phyloP scores from a whole-genome alignment of 2,113 vertebrate species.

The Psephotus haematonotus region DNA sequence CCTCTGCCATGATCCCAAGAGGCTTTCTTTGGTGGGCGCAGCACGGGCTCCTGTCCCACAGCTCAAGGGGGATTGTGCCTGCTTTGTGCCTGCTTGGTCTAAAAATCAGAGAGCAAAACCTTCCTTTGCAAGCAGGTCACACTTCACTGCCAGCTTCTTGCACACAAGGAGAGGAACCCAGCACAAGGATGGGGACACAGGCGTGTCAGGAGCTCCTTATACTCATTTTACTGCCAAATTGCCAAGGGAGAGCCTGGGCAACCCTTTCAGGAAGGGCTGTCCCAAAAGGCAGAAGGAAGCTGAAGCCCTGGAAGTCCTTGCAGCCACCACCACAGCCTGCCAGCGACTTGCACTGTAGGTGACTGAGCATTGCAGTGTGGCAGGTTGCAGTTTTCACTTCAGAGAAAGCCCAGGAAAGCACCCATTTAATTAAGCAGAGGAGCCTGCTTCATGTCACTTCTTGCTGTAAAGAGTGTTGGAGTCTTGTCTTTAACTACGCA shows the following conservation, averaged over 20 bases:
- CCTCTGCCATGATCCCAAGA: background rate
- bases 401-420: background rate
- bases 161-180: background rate
- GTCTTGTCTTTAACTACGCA: background rate
- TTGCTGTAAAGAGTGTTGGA: background rate
- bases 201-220: background rate
- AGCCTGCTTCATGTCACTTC: background rate
- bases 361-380: accelerated
- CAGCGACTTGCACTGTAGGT: accelerated
- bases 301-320: background rate
- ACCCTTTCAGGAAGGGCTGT: background rate
- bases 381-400: background rate
- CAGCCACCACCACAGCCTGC: background rate
- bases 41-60: background rate
- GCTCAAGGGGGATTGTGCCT: accelerated
- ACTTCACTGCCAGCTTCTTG: background rate
- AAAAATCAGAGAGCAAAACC: background rate
- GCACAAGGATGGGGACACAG: background rate
- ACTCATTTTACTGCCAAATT: background rate
- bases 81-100: background rate
- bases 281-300: background rate
- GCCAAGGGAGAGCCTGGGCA: background rate
- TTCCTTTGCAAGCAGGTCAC: accelerated
- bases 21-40: accelerated
- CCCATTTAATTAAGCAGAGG: background rate